Base-by-base conservation (phyloP, 2,113 vertebrate genomes). In the Aramus guarauna region DNA sequence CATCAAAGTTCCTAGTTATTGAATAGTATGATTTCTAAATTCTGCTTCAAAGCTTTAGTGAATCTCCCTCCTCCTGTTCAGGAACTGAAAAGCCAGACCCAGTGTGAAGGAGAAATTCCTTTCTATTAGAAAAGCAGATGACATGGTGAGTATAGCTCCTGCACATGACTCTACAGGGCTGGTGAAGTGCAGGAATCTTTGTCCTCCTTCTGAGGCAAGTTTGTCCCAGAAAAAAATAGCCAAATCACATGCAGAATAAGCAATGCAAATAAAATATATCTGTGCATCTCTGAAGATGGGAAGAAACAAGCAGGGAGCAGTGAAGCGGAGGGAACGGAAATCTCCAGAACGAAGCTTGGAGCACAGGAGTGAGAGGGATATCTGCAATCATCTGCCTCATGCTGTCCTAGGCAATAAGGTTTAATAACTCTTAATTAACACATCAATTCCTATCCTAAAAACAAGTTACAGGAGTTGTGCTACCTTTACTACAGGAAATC, bases 11-110 rank as follows among this genome's bases (percentile, higher is more conserved):
- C 11, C 29, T 64, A 43, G 36, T 64, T 59, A 68, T 3, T 66
- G 63, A 93, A 78, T 55, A 75, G 26, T 9, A 64, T 8, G 10
- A 74, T 43, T 88, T 63, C 72, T 82, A 66, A 95, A 73, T 66
- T 94, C 80, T 76, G n/a, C 53, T 76, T 94, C 74, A 85, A 76
- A 88, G 45, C 11, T 73, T 73, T 67, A 88, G 27, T 23, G 41
- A 73, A 43, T 41, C 53, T 92, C n/a, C 23, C 22, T 75, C 52
- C 73, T 92, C 64, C 79, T 71, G 9, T 41, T 62, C 2, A 4
- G 56, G 58, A 73, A 34, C 36, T 75, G 60, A 89, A 81, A 89
- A 91, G 43, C 15, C 78, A 85, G 71, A 53, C 15, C 4, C 27
- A 45, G n/a, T 5, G 20, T 69, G 62, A 84, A 92, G 68, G 23